Evolutionary conservation across 2,888 invertebrate species (phyloP).

Genomic region (Trichacis sp.): DNA sequence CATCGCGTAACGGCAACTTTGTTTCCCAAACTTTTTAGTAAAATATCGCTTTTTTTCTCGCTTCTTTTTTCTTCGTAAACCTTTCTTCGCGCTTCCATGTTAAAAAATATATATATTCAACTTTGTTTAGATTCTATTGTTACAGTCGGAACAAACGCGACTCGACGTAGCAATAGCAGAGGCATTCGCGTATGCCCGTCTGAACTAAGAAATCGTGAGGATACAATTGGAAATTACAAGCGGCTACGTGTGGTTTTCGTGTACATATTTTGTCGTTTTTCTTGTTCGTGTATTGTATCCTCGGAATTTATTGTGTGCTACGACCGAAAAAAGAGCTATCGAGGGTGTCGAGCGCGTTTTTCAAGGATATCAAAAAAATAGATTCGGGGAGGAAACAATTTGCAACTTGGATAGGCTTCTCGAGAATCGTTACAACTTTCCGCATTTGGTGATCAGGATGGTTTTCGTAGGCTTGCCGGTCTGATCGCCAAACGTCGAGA

Average conservation of each 20-base stretch:
- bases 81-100: slow-evolving; percentile 57
- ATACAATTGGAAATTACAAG: slow-evolving; percentile 15
- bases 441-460: slow-evolving; percentile 81
- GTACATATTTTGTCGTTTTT: slow-evolving; percentile 2
- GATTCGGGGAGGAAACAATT: slow-evolving; percentile 5
- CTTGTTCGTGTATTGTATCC: neutral
- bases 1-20: slow-evolving; percentile 18
- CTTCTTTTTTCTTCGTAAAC: slow-evolving; percentile 36
- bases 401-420: slow-evolving; percentile 3
- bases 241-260: slow-evolving; percentile 16
- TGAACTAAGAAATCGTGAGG: slow-evolving; percentile 24
- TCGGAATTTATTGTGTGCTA: slow-evolving; percentile 9
- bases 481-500: slow-evolving; percentile 82
- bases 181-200: neutral
- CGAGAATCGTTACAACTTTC: slow-evolving; percentile 73
- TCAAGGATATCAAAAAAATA: slow-evolving; percentile 8
- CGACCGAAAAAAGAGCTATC: neutral
- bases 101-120: slow-evolving; percentile 67
- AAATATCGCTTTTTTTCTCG: slow-evolving; percentile 56
- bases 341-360: neutral
- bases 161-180: slow-evolving; percentile 44
- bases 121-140: slow-evolving; percentile 63
- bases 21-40: slow-evolving; percentile 61
- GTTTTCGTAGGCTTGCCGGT: slow-evolving; percentile 83
- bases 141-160: slow-evolving; percentile 58